Evolutionary conservation across 1,140 invertebrate genomes (phyloP).

Genomic region (Carposina sasakii): DNA sequence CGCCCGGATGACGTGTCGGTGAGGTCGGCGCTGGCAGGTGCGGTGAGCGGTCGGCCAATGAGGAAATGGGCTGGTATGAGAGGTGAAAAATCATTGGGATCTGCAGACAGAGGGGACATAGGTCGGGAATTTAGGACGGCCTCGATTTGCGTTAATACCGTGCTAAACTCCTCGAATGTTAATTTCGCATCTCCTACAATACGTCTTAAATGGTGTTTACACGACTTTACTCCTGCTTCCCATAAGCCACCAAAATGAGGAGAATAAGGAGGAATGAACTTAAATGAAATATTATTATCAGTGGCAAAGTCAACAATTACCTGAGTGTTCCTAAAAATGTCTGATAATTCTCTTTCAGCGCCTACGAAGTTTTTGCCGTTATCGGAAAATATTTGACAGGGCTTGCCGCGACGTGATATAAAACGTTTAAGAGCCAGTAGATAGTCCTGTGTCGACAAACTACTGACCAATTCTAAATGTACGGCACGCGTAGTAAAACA

Average conservation of each 20-base stretch:
- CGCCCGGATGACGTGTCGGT: neutral
- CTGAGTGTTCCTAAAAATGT: neutral
- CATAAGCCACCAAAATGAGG: conserved; percentile 4
- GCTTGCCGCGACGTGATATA: conserved; percentile 17
- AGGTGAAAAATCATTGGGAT: conserved; percentile 4
- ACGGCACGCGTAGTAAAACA: conserved; percentile 3
- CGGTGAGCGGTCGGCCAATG: conserved; percentile 2
- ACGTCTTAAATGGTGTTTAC: neutral
- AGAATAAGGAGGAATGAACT: conserved; percentile 4
- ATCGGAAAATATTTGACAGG: conserved; percentile 16
- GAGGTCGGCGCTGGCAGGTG: neutral
- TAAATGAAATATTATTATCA: neutral
- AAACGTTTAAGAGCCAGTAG: conserved; percentile 20
- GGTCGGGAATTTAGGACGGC: conserved; percentile 18
- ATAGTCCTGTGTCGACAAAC: conserved; percentile 14
- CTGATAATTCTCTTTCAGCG: neutral
- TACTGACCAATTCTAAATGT: conserved; percentile 7
- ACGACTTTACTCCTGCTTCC: neutral
- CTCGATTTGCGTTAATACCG: conserved; percentile 24
- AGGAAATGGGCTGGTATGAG: conserved; percentile 11
- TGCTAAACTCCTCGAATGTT: conserved; percentile 18
- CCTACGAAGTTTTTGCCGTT: conserved; percentile 18
- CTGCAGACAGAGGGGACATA: neutral
- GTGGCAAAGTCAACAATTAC: neutral
- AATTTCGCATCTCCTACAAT: conserved; percentile 7